phyloP scores from a whole-genome alignment of 2,113 vertebrate genomes.

The Vidua chalybeata region DNA sequence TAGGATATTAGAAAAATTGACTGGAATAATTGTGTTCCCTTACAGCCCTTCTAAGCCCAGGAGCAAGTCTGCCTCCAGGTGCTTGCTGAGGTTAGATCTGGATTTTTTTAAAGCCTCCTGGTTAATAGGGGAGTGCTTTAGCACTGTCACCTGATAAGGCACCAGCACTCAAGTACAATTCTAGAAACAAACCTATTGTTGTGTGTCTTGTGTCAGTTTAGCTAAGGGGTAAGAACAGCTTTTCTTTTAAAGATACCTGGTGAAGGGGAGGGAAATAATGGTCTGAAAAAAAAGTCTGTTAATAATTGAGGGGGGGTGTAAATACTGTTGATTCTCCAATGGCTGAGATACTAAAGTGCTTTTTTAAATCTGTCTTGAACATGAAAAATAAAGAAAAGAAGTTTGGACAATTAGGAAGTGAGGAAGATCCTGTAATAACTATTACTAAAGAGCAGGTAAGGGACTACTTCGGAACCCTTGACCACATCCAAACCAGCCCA shows the following conservation, averaged over 20 bases:
- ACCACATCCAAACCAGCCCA: slow-evolving; percentile 17
- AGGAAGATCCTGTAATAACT: slow-evolving; percentile 78
- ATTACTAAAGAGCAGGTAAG: slow-evolving; percentile 75
- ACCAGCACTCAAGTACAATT: neutral
- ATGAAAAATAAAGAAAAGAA: slow-evolving; percentile 83
- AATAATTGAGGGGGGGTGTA: slow-evolving; percentile 72
- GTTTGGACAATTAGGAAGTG: slow-evolving; percentile 83
- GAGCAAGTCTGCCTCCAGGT: neutral
- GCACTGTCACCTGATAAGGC: neutral
- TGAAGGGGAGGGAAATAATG: slow-evolving; percentile 58
- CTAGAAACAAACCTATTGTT: neutral
- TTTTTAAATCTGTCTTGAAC: slow-evolving; percentile 84
- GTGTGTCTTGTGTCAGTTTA: slow-evolving; percentile 37
- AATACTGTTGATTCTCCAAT: slow-evolving; percentile 75
- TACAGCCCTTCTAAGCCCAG: neutral
- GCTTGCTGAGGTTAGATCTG: neutral
- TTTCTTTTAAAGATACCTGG: slow-evolving; percentile 54
- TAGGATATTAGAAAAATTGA: neutral
- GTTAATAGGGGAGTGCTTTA: neutral
- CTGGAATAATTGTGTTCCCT: neutral
- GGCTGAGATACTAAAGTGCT: slow-evolving; percentile 79
- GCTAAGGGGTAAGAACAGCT: slow-evolving; percentile 29
- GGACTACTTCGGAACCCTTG: slow-evolving; percentile 59
- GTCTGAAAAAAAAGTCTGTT: slow-evolving; percentile 62
- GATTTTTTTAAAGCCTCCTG: neutral